Evolutionary conservation across 1,140 invertebrate species (phyloP).

Genomic region (Hylaeus anthracinus): DNA sequence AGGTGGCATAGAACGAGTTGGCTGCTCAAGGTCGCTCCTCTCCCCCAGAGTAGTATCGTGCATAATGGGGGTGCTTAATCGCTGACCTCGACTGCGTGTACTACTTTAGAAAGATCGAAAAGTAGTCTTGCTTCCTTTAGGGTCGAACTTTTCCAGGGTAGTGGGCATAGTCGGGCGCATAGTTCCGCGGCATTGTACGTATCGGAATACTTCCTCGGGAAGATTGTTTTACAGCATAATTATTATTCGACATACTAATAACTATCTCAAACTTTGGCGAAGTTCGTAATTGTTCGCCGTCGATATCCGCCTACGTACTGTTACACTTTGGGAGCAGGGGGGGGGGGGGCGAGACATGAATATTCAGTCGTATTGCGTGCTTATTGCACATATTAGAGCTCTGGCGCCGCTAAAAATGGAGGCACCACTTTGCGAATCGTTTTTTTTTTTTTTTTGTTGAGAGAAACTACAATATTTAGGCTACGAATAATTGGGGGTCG

Average conservation of each 20-base stretch:
- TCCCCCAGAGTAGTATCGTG: too few species aligned
- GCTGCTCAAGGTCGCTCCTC: too few species aligned
- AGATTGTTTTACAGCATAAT: constrained; percentile 32
- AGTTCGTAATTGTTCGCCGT: constrained; percentile 25
- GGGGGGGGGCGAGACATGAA: not conserved
- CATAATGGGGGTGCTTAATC: too few species aligned
- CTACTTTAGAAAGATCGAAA: too few species aligned
- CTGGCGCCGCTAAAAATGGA: not conserved
- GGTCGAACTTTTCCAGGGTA: not conserved
- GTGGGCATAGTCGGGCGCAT: not conserved
- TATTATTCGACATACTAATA: constrained; percentile 32
- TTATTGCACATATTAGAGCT: constrained; percentile 6
- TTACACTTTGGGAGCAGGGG: not conserved
- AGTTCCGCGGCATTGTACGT: not conserved
- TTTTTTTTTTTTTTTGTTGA: too few species aligned
- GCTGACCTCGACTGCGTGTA: too few species aligned
- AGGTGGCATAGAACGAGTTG: not conserved
- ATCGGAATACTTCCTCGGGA: not conserved
- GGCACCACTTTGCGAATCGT: too few species aligned
- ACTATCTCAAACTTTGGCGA: constrained; percentile 18
- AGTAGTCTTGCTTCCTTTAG: too few species aligned
- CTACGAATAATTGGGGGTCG: too few species aligned
- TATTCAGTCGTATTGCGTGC: constrained; percentile 19
- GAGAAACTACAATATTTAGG: too few species aligned
- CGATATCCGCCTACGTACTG: not conserved